These are phyloP conservation scores for Stichodactyla helianthus DNA, from an alignment of 64 coral and sea anemone genomes.

Conservation along the genomic window DNA sequence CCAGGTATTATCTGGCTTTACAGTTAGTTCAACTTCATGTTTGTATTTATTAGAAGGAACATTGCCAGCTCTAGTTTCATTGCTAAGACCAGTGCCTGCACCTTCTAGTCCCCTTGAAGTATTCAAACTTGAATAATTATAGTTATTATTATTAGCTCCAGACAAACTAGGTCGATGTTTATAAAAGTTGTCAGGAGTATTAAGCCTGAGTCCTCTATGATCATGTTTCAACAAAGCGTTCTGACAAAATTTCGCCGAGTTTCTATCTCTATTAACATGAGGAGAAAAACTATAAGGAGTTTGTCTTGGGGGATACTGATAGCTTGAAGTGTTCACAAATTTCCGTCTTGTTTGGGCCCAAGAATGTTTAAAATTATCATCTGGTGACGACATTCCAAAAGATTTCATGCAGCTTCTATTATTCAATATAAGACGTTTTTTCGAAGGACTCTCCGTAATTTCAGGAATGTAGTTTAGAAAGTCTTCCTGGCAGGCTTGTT, in stretches of 20 bases:
- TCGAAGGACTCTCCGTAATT: constrained; percentile 35
- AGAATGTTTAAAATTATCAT: background rate
- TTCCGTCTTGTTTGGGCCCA: background rate
- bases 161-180: background rate
- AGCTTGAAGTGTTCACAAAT: background rate
- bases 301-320: background rate
- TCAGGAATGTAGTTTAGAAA: constrained; percentile 57
- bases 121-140: background rate
- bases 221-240: background rate
- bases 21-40: constrained; percentile 14
- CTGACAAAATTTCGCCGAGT: background rate
- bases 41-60: background rate
- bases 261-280: background rate
- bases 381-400: background rate
- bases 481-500: constrained; percentile 55
- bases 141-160: background rate
- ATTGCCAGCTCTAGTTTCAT: background rate
- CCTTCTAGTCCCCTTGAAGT: background rate
- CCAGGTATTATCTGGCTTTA: constrained; percentile 19
- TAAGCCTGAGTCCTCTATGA: background rate
- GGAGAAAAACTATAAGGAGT: background rate
- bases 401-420: background rate
- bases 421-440: background rate
- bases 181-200: background rate
- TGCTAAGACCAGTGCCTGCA: background rate